A percentile compares a stretch with the other conserved stretches of the same genome.
Conservation (phyloP, 1,140 invertebrate species). For the Papilio dardanus region DNA sequence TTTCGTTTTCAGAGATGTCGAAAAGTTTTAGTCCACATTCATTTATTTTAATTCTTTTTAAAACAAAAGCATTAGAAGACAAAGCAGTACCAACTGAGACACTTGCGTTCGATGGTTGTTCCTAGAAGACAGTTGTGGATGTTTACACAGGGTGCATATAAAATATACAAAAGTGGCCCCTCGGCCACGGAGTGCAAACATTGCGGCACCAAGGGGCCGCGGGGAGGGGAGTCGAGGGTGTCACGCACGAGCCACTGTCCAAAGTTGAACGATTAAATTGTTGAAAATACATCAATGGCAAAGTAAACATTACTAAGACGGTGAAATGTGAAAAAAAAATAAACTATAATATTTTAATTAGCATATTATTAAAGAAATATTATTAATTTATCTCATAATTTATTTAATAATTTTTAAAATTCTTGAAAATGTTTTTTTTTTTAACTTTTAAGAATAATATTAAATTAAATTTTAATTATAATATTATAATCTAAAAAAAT, state of each 20-base stretch:
- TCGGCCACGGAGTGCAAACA: background rate
- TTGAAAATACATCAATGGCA: background rate
- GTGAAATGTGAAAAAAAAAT: too few relatives aligned
- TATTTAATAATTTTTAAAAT: too few relatives aligned
- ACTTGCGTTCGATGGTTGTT: background rate
- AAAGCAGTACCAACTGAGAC: background rate
- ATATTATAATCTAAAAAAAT: too few relatives aligned
- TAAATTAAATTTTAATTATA: too few relatives aligned
- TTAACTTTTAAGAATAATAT: too few relatives aligned
- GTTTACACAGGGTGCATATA: constrained; percentile 16
- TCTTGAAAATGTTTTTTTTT: too few relatives aligned
- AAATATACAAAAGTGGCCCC: constrained; percentile 23
- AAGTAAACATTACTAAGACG: too few relatives aligned
- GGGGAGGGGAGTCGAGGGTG: background rate
- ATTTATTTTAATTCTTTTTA: background rate
- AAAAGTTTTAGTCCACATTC: too few relatives aligned
- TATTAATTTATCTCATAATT: too few relatives aligned
- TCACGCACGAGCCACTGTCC: background rate
- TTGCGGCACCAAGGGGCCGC: background rate
- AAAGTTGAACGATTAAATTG: background rate
- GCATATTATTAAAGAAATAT: too few relatives aligned
- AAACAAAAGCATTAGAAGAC: constrained; percentile 7
- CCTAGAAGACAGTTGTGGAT: constrained; percentile 18
- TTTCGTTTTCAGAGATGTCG: too few relatives aligned
- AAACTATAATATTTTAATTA: too few relatives aligned